Evolutionary conservation across 2,888 invertebrate genomes (phyloP), one percentile per base, ranked within the genome.

Genomic region (Cryptocephalus moraei): DNA sequence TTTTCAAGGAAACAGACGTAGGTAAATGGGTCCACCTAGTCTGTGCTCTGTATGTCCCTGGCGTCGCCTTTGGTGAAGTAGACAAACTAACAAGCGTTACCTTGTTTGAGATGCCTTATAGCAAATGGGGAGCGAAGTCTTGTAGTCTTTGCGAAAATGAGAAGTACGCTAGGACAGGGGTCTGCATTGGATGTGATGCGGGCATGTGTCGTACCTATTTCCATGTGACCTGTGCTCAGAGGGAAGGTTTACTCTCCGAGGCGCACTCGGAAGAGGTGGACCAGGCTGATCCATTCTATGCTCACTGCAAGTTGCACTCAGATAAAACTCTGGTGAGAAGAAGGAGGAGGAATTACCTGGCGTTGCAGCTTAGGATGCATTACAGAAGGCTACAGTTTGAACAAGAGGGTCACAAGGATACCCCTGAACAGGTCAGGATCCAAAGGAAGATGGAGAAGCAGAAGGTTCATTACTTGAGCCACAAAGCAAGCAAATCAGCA

Each of bases 1-100:
- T 84, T 70, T 96, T 82, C 68, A 99, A 99, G 71, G 93, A 95
- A 71, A 95, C 96, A 0, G 95, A 95, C 74, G 91, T 92, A 43
- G 94, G 95, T 8, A 91, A 91, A 69, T 99, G 97, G 97, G 95
- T 97, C 1, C 99, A 99, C 73, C 74, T 99, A 45, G 63, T 97
- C 3, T 99, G 99, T 73, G 96, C 97, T 0, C 77, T 99, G 8
- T 99, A 97, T 72, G 91, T 95, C 8, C 95, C 94, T 11, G 96
- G 95, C 10, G 93, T 97, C 32, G 93, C 94, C 12, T 96, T 97
- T 72, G 93, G 92, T 42, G 95, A 97, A 76, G 90, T 87, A 49
- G 92, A 93, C 65, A 85, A 87, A 56, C 74, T 96, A 31, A 88
- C 90, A 0, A 91, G 90, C 41, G 89, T 96, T 12, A 95, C 95